Evolutionary conservation across 2,113 vertebrate genomes (phyloP).

Genomic region (Galemys pyrenaicus): DNA sequence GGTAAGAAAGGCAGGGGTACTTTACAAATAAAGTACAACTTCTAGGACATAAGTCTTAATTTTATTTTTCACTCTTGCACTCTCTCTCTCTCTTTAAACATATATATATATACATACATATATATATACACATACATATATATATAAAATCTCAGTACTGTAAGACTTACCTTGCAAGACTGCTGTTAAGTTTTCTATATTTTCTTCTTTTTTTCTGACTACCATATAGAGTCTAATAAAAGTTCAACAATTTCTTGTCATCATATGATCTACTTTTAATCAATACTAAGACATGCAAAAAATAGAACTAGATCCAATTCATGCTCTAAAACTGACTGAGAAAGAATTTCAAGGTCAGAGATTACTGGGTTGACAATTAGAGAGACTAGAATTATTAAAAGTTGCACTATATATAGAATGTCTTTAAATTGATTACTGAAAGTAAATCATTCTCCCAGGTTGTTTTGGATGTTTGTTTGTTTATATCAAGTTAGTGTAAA

Average conservation of each 20-base stretch:
- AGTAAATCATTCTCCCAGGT: constrained; percentile 74
- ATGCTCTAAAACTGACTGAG: constrained; percentile 72
- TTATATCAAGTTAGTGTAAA: too few relatives aligned
- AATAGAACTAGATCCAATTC: constrained; percentile 73
- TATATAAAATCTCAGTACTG: too few relatives aligned
- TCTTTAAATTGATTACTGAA: constrained; percentile 70
- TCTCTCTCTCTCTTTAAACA: neutral
- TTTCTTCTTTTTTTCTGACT: constrained; percentile 57
- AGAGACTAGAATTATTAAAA: constrained; percentile 68
- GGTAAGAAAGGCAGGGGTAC: neutral
- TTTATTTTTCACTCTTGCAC: neutral
- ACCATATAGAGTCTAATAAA: neutral
- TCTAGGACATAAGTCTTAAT: neutral
- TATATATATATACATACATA: neutral
- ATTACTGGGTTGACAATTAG: constrained; percentile 64
- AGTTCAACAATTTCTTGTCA: constrained; percentile 52
- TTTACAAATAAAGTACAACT: constrained; percentile 2
- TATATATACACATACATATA: neutral
- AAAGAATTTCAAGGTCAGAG: constrained; percentile 75
- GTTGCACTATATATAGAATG: constrained; percentile 72
- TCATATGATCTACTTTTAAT: constrained; percentile 46
- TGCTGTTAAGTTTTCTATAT: neutral
- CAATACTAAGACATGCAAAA: neutral
- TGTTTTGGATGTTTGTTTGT: too few relatives aligned
- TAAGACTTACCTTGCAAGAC: neutral